Base-by-base conservation (phyloP, 2,113 vertebrate species). In the Micronycteris hirsuta region DNA sequence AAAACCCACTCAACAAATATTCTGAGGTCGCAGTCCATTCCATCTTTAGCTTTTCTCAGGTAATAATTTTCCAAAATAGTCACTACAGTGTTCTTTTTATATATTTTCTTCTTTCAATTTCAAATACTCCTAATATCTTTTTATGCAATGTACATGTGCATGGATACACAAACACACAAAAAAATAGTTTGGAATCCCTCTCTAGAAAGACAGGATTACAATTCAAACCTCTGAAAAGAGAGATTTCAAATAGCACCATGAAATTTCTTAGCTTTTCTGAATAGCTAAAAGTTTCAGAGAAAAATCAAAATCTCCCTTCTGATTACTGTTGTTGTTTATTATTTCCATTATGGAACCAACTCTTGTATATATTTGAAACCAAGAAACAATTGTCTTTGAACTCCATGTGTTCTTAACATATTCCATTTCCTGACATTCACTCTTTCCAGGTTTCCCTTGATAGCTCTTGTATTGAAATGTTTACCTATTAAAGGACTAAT, bases 381-480 rank as follows among this genome's bases (percentile, higher is more conserved):
- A 71, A 65, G 88, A 90, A 96, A 88, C 33, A 93, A 63, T 94
- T 87, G 80, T 26, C 17, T 61, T 85, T 52, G 54, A 82, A 87
- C 68, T 87, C 0, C 58, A 14, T 61, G 33, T 65, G 73, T 88
- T 20, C 61, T 93, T 95, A 67, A 58, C 33, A 84, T 92, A n/a
- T 70, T 56, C 22, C 8, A 26, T 94, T 96, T 97, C 82, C 87
- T 92, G 49, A 56, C 86, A 70, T 56, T 49, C n/a, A 41, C 45
- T 41, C 10, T 84, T 93, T 81, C 5, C 52, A 92, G 11, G 71
- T 95, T 98, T 91, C 76, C 77, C 33, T 43, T 61, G 11, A 54
- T 24, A 84, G 43, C 61, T 70, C 71, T 7, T 5, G 8, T 31
- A 68, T 20, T 95, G 49, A 97, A 89, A 61, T 28, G 11, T 93